phyloP scores from a whole-genome alignment of 2,888 invertebrate genomes.

The Teleiodes luculella region DNA sequence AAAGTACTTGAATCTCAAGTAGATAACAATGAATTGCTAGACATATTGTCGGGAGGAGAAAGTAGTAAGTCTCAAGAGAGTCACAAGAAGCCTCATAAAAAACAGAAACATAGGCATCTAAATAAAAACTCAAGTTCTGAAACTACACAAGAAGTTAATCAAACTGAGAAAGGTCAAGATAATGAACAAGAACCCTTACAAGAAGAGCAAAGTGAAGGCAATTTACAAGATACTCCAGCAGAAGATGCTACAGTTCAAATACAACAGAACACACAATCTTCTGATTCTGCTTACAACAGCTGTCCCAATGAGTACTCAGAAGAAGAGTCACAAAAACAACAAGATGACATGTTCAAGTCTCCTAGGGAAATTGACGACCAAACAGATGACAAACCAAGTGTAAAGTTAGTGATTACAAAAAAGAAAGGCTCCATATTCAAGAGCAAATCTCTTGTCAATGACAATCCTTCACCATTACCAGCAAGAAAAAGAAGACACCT shows the following conservation, averaged over 20 bases:
- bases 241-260: slow-evolving; percentile 52
- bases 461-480: slow-evolving; percentile 76
- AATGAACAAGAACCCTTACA: slow-evolving; percentile 31
- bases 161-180: slow-evolving; percentile 26
- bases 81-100: slow-evolving; percentile 35
- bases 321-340: slow-evolving; percentile 59
- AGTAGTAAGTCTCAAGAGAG: slow-evolving; percentile 35
- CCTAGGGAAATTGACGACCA: slow-evolving; percentile 58
- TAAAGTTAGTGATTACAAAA: slow-evolving; percentile 85
- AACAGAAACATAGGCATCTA: slow-evolving; percentile 58
- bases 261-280: slow-evolving; percentile 55
- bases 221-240: slow-evolving; percentile 36
- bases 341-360: slow-evolving; percentile 69
- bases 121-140: slow-evolving; percentile 54
- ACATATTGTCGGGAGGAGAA: slow-evolving; percentile 54
- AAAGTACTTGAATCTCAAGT: slow-evolving; percentile 45
- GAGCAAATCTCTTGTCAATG: slow-evolving; percentile 84
- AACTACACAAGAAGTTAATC: slow-evolving; percentile 30
- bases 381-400: slow-evolving; percentile 75
- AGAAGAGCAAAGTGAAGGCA: slow-evolving; percentile 37
- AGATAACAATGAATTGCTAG: slow-evolving; percentile 57
- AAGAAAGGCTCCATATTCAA: slow-evolving; percentile 95
- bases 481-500: slow-evolving; percentile 87
- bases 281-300: slow-evolving; percentile 68
- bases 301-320: slow-evolving; percentile 69